phyloP scores from a whole-genome alignment of 2,888 invertebrate species.

The Apotomis turbidana region DNA sequence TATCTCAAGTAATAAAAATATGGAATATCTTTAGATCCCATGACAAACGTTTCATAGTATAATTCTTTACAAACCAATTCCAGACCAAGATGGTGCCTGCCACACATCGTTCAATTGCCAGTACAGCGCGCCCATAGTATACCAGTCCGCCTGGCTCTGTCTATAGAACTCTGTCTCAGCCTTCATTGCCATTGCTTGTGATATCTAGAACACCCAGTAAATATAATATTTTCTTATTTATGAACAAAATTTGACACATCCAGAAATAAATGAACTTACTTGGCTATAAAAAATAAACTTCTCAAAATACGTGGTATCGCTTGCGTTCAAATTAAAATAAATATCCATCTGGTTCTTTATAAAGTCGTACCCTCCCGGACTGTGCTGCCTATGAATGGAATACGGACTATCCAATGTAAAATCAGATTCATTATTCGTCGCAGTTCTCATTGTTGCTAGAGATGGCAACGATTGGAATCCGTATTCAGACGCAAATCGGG shows the following conservation, averaged over 20 bases:
- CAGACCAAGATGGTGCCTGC: constrained; percentile 98
- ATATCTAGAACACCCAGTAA: constrained; percentile 82
- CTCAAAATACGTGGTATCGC: constrained; percentile 83
- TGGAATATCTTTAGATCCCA: too few species aligned
- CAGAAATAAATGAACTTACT: constrained; percentile 69
- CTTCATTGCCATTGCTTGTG: constrained; percentile 95
- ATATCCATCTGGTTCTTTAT: constrained; percentile 85
- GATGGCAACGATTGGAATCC: constrained; percentile 96
- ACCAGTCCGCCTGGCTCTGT: constrained; percentile 80
- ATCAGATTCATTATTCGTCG: constrained; percentile 79
- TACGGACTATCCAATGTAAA: constrained; percentile 83
- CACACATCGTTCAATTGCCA: constrained; percentile 99
- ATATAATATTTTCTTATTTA: too few species aligned
- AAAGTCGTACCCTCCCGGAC: constrained; percentile 87
- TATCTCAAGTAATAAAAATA: too few species aligned
- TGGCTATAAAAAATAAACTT: constrained; percentile 93
- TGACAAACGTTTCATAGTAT: too few species aligned
- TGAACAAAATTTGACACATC: not conserved
- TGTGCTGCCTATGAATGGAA: constrained; percentile 93
- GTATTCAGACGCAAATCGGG: constrained; percentile 97
- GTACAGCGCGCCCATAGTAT: constrained; percentile 98
- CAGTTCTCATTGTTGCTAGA: constrained; percentile 85
- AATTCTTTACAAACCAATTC: constrained; percentile 85
- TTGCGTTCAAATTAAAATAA: constrained; percentile 85
- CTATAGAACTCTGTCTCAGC: constrained; percentile 93